Conservation (phyloP, 1,140 invertebrate species). For the Lasaia peninsularis region DNA sequence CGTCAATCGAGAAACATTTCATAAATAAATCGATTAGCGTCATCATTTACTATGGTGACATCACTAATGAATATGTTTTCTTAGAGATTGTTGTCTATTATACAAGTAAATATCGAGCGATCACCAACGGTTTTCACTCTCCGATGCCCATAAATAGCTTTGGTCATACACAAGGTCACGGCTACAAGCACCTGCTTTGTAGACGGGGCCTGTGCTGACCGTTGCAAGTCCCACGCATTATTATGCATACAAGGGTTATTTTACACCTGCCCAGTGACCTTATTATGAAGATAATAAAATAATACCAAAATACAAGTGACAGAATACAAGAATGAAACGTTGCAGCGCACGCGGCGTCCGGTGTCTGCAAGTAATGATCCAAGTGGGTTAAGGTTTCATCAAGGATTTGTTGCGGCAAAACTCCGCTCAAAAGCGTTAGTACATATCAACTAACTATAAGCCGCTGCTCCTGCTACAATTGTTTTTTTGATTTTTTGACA, state of each 20-base stretch:
- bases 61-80: conserved; percentile 25
- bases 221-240: conserved; percentile 46
- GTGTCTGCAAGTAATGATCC: conserved; percentile 70
- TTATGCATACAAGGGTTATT: conserved; percentile 34
- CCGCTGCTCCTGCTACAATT: conserved; percentile 67
- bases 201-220: conserved; percentile 38
- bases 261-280: conserved; percentile 35
- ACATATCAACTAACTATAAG: conserved; percentile 68
- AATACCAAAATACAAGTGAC: conserved; percentile 25
- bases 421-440: conserved; percentile 70
- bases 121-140: conserved; percentile 10
- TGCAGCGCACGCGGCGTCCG: conserved; percentile 55
- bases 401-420: conserved; percentile 77
- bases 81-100: not conserved
- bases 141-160: conserved; percentile 9
- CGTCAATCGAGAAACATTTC: conserved; percentile 58
- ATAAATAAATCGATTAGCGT: conserved; percentile 40
- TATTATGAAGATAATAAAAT: conserved; percentile 17
- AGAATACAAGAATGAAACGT: conserved; percentile 45
- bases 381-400: conserved; percentile 76
- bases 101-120: not conserved
- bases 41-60: conserved; percentile 41
- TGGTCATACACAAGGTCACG: conserved; percentile 18
- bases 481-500: conserved; percentile 58
- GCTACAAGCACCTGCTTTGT: conserved; percentile 38